phyloP scores from a whole-genome alignment of 1,140 invertebrate species.

The Calosoma granatense region DNA sequence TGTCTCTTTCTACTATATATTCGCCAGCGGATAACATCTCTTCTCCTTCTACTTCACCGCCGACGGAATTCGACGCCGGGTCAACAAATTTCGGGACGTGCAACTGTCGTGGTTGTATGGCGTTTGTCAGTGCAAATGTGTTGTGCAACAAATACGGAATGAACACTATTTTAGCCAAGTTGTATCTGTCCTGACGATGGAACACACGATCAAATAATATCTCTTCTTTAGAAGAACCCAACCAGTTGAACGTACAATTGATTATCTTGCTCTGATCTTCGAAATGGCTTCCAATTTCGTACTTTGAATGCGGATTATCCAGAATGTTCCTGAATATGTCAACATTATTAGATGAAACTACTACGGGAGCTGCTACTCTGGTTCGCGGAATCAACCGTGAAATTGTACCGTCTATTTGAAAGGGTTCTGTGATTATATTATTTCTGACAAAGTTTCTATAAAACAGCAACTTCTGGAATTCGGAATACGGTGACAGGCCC shows the following conservation, averaged over 20 bases:
- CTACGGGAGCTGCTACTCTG: constrained; percentile 78
- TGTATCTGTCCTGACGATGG: constrained; percentile 84
- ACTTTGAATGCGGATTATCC: constrained; percentile 79
- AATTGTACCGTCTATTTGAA: constrained; percentile 52
- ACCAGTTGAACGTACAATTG: constrained; percentile 90
- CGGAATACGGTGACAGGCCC: constrained; percentile 76
- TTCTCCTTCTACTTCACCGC: constrained; percentile 81
- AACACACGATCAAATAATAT: constrained; percentile 74
- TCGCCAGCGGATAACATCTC: constrained; percentile 67
- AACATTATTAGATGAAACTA: constrained; percentile 85
- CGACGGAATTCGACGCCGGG: constrained; percentile 57
- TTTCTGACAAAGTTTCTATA: constrained; percentile 79
- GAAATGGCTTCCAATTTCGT: constrained; percentile 91
- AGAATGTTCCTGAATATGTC: constrained; percentile 85
- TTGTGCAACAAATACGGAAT: constrained; percentile 76
- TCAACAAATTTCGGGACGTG: constrained; percentile 67
- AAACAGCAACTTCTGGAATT: constrained; percentile 67
- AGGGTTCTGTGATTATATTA: constrained; percentile 84
- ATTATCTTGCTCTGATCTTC: constrained; percentile 89
- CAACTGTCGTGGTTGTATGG: constrained; percentile 56
- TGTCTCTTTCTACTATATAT: constrained; percentile 80
- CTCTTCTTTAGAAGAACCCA: constrained; percentile 68
- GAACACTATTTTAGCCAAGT: constrained; percentile 78
- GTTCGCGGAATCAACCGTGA: constrained; percentile 72
- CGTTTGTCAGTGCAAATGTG: constrained; percentile 72